Conservation (phyloP, 2,113 vertebrate genomes). For the Urocynchramus pylzowi region DNA sequence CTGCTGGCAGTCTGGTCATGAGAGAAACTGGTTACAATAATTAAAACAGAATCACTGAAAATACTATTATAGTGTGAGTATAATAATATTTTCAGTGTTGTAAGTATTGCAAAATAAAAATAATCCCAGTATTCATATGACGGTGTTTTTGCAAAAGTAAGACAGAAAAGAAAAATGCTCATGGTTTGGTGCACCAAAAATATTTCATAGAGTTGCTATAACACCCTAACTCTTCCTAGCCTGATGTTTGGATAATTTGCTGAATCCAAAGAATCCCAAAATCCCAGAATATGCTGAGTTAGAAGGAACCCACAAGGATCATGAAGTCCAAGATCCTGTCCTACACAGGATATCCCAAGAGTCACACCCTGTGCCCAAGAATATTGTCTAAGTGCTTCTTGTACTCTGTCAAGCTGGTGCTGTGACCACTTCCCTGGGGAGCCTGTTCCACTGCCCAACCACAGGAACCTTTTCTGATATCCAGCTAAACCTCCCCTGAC, state of each 20-base stretch:
- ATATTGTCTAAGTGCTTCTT: background rate
- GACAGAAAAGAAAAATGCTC: background rate
- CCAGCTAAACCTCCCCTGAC: background rate
- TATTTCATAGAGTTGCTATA: background rate
- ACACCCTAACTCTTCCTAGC: background rate
- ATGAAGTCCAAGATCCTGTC: background rate
- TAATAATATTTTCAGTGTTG: no score
- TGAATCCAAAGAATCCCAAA: background rate
- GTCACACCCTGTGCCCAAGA: background rate
- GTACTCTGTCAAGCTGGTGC: background rate
- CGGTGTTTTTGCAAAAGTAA: background rate
- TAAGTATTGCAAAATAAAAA: background rate
- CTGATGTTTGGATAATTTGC: background rate
- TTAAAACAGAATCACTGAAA: background rate
- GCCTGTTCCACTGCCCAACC: background rate
- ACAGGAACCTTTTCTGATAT: background rate
- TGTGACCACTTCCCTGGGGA: no score
- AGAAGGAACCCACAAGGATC: background rate
- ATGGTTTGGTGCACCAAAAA: background rate
- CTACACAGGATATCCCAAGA: background rate
- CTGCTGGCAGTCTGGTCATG: background rate
- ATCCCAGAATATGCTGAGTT: background rate
- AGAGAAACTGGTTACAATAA: background rate
- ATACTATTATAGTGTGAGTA: background rate
- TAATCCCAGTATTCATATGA: background rate